Percentiles rank a stretch among this genome's conserved stretches.
Conservation (phyloP, 2,797 vertebrate genomes). For the Apodemus agrarius region DNA sequence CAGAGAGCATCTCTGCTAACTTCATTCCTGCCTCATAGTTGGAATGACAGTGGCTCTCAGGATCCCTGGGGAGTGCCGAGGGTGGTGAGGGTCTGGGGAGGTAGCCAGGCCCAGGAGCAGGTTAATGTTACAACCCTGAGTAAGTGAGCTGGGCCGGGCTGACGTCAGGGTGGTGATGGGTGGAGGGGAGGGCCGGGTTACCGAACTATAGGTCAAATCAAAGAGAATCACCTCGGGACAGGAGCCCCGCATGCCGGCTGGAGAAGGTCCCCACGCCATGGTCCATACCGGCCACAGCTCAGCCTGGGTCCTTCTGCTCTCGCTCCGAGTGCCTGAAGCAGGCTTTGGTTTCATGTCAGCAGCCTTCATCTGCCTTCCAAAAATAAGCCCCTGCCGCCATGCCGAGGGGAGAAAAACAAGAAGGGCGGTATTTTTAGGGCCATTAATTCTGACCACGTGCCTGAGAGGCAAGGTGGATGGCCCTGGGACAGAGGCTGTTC, state of each 20-base stretch:
- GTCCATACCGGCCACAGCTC: constrained; percentile 90
- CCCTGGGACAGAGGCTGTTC: constrained; percentile 94
- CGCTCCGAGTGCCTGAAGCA: constrained; percentile 85
- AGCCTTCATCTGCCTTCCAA: constrained; percentile 94
- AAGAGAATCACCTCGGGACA: constrained; percentile 78
- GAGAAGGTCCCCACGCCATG: constrained; percentile 93
- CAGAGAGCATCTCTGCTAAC: constrained; percentile 86
- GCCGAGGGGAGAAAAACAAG: constrained; percentile 97
- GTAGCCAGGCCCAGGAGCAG: constrained; percentile 79
- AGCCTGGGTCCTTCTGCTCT: constrained; percentile 85
- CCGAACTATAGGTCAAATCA: constrained; percentile 85
- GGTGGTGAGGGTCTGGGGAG: constrained; percentile 72
- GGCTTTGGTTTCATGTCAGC: constrained; percentile 95
- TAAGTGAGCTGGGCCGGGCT: constrained; percentile 86
- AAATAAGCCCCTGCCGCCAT: constrained; percentile 97
- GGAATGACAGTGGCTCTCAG: constrained; percentile 83
- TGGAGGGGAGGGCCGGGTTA: constrained; percentile 79
- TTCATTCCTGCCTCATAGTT: constrained; percentile 84
- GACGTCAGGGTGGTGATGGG: constrained; percentile 92
- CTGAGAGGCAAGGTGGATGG: constrained; percentile 96
- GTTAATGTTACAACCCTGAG: constrained; percentile 87
- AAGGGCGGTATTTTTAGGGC: constrained; percentile 99
- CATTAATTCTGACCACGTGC: constrained; percentile 98
- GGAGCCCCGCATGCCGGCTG: neutral
- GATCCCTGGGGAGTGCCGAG: constrained; percentile 64